Conservation (phyloP, 2,888 invertebrate genomes). For the Formica aserva region DNA sequence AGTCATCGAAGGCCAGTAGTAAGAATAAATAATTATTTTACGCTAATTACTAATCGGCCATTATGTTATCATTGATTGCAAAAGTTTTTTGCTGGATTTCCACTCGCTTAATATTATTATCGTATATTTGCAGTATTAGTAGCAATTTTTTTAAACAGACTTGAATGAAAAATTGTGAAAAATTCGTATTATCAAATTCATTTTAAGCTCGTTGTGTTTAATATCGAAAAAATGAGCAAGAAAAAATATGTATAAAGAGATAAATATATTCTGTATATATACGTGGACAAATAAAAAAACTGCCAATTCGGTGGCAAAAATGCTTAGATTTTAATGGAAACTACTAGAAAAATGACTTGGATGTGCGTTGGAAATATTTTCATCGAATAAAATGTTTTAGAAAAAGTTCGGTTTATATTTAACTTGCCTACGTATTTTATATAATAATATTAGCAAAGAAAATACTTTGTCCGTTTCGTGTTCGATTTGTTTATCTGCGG, state of each 20-base stretch:
- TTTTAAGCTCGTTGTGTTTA: background rate
- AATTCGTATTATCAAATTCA: background rate
- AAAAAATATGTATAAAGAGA: background rate
- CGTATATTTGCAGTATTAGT: background rate
- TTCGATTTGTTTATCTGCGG: slow-evolving; percentile 29
- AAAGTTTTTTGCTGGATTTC: background rate
- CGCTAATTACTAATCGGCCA: slow-evolving; percentile 14
- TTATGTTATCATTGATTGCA: background rate
- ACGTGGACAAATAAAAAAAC: background rate
- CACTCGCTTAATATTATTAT: background rate
- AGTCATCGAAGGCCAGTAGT: slow-evolving; percentile 25
- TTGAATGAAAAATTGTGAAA: background rate
- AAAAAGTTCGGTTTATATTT: no score
- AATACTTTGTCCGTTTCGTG: background rate
- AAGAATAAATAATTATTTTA: slow-evolving; percentile 29
- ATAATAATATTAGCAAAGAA: background rate
- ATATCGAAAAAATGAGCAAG: background rate
- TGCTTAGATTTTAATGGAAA: no score
- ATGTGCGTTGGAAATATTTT: no score
- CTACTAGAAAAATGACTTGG: no score
- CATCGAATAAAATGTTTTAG: no score
- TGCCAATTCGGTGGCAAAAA: no score
- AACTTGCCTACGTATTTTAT: background rate
- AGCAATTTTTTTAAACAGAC: background rate
- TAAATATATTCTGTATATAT: background rate